Conservation (phyloP, 2,888 invertebrate genomes). For the Pomacea canaliculata region DNA sequence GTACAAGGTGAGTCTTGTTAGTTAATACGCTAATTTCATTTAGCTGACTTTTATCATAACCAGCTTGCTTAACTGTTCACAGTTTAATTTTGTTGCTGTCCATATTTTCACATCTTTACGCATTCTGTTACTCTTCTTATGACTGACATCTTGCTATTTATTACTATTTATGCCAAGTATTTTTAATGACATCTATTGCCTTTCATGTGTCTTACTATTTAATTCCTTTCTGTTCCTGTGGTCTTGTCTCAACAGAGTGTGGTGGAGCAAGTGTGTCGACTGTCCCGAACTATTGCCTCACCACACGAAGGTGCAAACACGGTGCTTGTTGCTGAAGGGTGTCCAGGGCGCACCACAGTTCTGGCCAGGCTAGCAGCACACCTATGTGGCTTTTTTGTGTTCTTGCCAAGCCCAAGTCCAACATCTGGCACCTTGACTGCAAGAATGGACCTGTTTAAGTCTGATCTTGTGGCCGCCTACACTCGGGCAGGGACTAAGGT, state of each 20-base stretch:
- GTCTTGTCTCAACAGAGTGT: conserved; percentile 47
- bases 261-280: conserved; percentile 64
- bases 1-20: conserved; percentile 57
- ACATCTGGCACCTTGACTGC: conserved; percentile 42
- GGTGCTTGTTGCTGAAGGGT: conserved; percentile 66
- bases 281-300: conserved; percentile 64
- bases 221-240: too few species aligned
- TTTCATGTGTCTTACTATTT: too few species aligned
- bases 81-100: too few species aligned
- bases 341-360: conserved; percentile 59
- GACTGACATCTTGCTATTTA: too few species aligned
- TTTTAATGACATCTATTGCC: not conserved
- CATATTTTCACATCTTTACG: too few species aligned
- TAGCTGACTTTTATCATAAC: too few species aligned
- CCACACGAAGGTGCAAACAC: conserved; percentile 67
- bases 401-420: conserved; percentile 60
- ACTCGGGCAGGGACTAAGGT: conserved; percentile 68
- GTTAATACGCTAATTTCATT: too few species aligned
- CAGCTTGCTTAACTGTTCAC: too few species aligned
- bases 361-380: conserved; percentile 65
- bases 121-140: too few species aligned
- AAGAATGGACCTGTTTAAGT: conserved; percentile 65
- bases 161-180: too few species aligned
- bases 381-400: conserved; percentile 64
- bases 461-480: conserved; percentile 65